Evolutionary conservation across 2,797 vertebrate genomes (phyloP).

Genomic region (Staurois parvus): DNA sequence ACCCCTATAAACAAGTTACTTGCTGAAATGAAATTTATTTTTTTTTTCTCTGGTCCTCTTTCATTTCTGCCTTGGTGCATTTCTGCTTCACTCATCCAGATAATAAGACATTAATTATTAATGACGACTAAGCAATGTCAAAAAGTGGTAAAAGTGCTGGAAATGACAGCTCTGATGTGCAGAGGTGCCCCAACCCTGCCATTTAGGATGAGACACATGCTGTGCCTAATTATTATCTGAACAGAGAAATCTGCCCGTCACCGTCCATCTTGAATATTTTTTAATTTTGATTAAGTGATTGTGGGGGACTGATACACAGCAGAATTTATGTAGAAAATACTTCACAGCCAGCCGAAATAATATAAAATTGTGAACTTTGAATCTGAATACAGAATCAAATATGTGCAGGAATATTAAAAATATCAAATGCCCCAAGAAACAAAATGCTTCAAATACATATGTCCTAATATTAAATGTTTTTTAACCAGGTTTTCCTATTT

Average conservation of each 20-base stretch:
- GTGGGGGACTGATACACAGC: not conserved
- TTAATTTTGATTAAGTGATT: constrained; percentile 29
- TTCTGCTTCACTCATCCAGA: constrained; percentile 58
- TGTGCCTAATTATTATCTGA: constrained; percentile 59
- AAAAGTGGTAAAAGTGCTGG: constrained; percentile 54
- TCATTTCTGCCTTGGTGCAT: constrained; percentile 25
- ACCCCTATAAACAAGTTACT: constrained; percentile 33
- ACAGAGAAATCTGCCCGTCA: constrained; percentile 33
- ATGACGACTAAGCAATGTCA: constrained; percentile 56
- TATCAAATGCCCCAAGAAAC: too few relatives aligned
- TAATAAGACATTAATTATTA: constrained; percentile 61
- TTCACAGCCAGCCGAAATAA: not conserved
- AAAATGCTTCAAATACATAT: too few relatives aligned
- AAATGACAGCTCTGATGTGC: constrained; percentile 60
- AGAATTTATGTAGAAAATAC: constrained; percentile 10
- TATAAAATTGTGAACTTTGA: not conserved
- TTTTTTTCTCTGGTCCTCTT: not conserved
- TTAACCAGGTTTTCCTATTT: not conserved
- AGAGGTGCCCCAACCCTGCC: constrained; percentile 52
- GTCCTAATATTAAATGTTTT: too few relatives aligned
- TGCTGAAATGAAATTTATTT: constrained; percentile 29
- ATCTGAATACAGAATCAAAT: not conserved
- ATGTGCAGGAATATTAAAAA: too few relatives aligned
- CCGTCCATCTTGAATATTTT: constrained; percentile 41
- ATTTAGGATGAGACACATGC: constrained; percentile 59